phyloP scores from a whole-genome alignment of 2,113 vertebrate species.

The Pangasianodon hypophthalmus region DNA sequence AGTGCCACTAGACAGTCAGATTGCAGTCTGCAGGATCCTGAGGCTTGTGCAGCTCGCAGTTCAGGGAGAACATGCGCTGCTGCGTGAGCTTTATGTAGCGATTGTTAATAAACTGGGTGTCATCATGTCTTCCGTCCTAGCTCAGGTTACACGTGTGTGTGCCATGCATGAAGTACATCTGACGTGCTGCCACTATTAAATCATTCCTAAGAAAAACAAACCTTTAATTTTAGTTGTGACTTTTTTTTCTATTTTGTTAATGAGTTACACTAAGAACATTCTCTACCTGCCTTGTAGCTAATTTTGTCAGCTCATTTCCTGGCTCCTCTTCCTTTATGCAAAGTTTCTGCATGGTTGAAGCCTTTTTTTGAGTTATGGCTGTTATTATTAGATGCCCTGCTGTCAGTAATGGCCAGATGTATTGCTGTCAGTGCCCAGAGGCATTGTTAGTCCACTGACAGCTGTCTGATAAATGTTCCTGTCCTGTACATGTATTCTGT shows the following conservation, averaged over 20 bases:
- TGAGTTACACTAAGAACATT: too few species aligned
- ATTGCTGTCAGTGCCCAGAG: background rate
- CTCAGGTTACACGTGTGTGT: background rate
- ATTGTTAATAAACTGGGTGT: too few species aligned
- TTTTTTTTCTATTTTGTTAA: too few species aligned
- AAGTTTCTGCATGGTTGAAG: background rate
- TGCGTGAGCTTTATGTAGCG: too few species aligned
- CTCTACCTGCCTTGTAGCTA: too few species aligned
- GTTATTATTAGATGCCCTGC: conserved; percentile 37
- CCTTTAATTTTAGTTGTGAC: too few species aligned
- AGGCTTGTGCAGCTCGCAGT: background rate
- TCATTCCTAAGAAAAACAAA: too few species aligned
- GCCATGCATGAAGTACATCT: background rate
- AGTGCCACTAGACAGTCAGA: background rate
- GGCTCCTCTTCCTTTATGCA: background rate
- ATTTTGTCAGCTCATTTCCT: background rate
- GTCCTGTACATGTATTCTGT: background rate
- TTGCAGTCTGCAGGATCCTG: background rate
- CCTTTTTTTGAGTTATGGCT: conserved; percentile 11
- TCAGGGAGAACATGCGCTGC: too few species aligned
- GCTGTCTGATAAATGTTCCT: background rate
- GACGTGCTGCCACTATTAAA: background rate
- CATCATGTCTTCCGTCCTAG: background rate
- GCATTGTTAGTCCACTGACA: conserved; percentile 3
- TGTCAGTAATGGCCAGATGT: background rate